phyloP scores from a whole-genome alignment of 1,140 invertebrate genomes.

The Megalonaias nervosa region DNA sequence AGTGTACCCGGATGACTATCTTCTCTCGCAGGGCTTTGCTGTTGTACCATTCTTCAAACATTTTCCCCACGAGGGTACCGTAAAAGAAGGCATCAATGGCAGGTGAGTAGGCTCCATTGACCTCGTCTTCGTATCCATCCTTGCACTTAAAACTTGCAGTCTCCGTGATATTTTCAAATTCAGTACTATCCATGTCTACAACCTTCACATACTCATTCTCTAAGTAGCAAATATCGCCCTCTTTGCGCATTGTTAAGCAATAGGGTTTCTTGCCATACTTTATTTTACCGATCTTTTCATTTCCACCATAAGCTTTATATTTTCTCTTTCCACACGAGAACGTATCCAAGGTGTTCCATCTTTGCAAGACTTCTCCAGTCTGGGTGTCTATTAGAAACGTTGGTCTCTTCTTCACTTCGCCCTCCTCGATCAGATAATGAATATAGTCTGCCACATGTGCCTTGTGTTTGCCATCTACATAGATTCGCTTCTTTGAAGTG shows the following conservation, averaged over 20 bases:
- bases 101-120: conserved; percentile 52
- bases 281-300: conserved; percentile 43
- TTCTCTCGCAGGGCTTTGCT: conserved; percentile 24
- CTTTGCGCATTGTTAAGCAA: conserved; percentile 28
- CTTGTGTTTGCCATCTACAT: conserved; percentile 9
- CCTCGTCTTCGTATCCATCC: conserved; percentile 31
- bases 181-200: conserved; percentile 36
- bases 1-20: conserved; percentile 47
- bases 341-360: conserved; percentile 33
- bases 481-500: neutral
- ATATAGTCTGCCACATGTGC: conserved; percentile 27
- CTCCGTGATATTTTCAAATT: conserved; percentile 17
- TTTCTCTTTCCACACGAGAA: conserved; percentile 22
- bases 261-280: conserved; percentile 36
- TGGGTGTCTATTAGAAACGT: conserved; percentile 39
- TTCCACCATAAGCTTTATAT: conserved; percentile 41
- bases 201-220: conserved; percentile 49
- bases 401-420: conserved; percentile 26
- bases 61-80: conserved; percentile 41
- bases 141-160: conserved; percentile 31
- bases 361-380: conserved; percentile 21
- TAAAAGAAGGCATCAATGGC: conserved; percentile 49
- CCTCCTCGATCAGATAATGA: conserved; percentile 27
- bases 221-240: conserved; percentile 31
- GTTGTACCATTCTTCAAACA: conserved; percentile 48